phyloP scores from a whole-genome alignment of 2,888 invertebrate genomes.

The Pachycephus smyrnensis region DNA sequence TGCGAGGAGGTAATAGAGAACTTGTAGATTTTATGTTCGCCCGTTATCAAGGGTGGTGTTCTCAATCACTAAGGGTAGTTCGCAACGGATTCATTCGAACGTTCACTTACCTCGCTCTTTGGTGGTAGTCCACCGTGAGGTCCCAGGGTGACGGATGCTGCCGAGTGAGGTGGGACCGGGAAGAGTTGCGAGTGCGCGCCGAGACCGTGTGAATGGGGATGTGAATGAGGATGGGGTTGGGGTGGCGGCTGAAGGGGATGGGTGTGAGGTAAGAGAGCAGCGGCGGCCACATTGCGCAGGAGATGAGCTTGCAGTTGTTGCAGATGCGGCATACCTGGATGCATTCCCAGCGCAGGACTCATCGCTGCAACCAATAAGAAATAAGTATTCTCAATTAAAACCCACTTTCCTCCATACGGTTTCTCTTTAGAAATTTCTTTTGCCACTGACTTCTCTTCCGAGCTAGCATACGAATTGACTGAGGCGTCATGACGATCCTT shows the following conservation, averaged over 20 bases:
- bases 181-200: slow-evolving; percentile 61
- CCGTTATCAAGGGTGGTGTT: too few relatives aligned
- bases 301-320: slow-evolving; percentile 86
- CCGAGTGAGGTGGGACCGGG: slow-evolving; percentile 60
- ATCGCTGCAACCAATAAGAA: slow-evolving; percentile 73
- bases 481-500: background rate
- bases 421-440: background rate
- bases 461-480: background rate
- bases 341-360: slow-evolving; percentile 83
- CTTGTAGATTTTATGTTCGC: background rate
- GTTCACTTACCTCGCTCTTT: slow-evolving; percentile 56
- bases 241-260: slow-evolving; percentile 63
- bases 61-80: background rate
- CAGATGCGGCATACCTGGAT: slow-evolving; percentile 75
- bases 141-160: slow-evolving; percentile 50
- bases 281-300: slow-evolving; percentile 73
- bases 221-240: slow-evolving; percentile 51
- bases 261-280: slow-evolving; percentile 70
- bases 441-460: background rate
- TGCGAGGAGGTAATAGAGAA: background rate
- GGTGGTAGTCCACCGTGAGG: slow-evolving; percentile 54
- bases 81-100: background rate
- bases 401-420: background rate
- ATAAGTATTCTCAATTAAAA: background rate
- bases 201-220: slow-evolving; percentile 51